Conservation (phyloP, 2,113 vertebrate species). For the Ailurus styani region DNA sequence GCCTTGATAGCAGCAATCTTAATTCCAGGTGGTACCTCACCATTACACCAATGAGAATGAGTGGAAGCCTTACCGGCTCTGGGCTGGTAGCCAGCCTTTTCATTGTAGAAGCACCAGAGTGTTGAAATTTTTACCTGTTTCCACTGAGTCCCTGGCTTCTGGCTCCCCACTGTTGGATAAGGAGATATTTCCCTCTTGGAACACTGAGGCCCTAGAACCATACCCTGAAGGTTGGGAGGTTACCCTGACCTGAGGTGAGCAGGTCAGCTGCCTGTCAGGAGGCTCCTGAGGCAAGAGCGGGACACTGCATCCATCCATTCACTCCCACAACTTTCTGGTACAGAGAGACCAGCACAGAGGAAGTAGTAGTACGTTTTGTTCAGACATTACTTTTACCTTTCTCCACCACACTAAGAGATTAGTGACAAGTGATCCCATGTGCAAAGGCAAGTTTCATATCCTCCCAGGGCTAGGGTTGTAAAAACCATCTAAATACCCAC, state of each 20-base stretch:
- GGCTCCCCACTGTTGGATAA: neutral
- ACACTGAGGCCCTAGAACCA: neutral
- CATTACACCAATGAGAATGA: neutral
- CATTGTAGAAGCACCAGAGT: neutral
- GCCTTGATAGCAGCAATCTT: neutral
- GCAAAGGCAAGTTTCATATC: constrained; percentile 3
- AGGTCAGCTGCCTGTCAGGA: neutral
- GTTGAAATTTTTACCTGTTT: neutral
- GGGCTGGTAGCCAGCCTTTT: neutral
- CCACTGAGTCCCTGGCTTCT: neutral
- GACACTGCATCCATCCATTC: neutral
- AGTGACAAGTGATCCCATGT: neutral
- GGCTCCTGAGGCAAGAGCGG: neutral
- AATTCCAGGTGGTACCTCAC: neutral
- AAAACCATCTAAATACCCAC: constrained; percentile 6
- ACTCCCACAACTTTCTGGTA: neutral
- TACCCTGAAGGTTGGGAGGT: neutral
- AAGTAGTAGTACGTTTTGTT: neutral
- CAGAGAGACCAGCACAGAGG: neutral
- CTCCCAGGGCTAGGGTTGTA: neutral
- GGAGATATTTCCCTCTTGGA: neutral
- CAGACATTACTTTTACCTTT: neutral
- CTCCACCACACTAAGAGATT: neutral
- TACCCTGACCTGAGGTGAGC: neutral
- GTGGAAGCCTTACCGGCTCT: neutral